Evolutionary conservation across 2,888 invertebrate species (phyloP), one percentile per base, ranked within the genome.

Genomic region (Drosophila subquinaria): DNA sequence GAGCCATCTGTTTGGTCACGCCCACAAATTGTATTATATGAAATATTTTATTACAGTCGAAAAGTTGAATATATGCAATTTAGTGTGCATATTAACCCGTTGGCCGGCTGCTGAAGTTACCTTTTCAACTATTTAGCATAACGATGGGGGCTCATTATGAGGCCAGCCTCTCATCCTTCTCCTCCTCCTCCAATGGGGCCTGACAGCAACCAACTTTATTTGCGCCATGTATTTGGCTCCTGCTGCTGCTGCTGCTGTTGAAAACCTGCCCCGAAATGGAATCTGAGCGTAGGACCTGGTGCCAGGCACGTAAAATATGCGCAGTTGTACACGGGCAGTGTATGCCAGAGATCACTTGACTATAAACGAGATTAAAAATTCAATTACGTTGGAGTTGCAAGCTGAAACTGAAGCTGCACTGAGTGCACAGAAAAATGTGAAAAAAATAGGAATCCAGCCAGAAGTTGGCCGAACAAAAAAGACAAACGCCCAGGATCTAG

Each of bases 351-450:
- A 91, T 92, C 92, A 92, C 92, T 92, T 92, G 91, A 91, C 92
- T 90, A 91, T 90, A 91, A 92, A 91, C 89, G 91, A 91, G 92
- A 92, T 92, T 92, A 92, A 92, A 92, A 92, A 92, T 92, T 92
- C 92, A 92, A 92, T 92, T 92, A 92, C 90, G 89, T 83, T 84
- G 90, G 87, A 86, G 90, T 88, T 91, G 90, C 78, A 79, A 81
- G 79, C 85, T 85, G 89, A 88, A 88, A 71, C 86, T 84, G 81
- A 90, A 80, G 81, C 82, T 51, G 82, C 71, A 69, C 57, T 35
- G 62, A 66, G 66, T 65, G 53, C 63, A 73, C 66, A 61, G 70
- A 62, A 69, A 67, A 62, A 52, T 27, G 3, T 2, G 52, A 33
- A 64, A 40, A 38, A 33, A 50, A 52, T 53, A 62, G 27, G 20